phyloP scores from a whole-genome alignment of 2,888 invertebrate species.

The Tetanocera ferruginea region DNA sequence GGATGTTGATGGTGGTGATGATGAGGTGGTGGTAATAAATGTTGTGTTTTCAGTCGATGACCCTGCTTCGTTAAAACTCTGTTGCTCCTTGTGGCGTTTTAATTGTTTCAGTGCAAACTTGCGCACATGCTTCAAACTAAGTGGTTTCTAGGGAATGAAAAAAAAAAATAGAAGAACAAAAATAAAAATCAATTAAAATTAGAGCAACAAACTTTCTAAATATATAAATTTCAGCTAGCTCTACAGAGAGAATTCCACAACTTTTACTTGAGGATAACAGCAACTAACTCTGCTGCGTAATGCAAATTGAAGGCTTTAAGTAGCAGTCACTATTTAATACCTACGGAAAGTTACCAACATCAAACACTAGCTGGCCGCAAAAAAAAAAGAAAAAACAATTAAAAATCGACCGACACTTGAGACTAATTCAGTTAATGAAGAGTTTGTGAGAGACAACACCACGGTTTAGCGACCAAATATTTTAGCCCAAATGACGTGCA shows the following conservation, averaged over 20 bases:
- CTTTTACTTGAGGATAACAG: not conserved
- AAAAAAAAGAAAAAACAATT: not conserved
- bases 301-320: not conserved
- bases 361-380: not conserved
- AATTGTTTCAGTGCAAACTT: conserved; percentile 57
- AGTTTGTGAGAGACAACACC: conserved; percentile 44
- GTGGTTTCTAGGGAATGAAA: conserved; percentile 52
- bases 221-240: not conserved
- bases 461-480: conserved; percentile 31
- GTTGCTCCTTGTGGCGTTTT: conserved; percentile 50
- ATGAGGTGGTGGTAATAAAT: conserved; percentile 26
- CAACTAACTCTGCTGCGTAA: not conserved
- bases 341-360: not conserved
- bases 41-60: conserved; percentile 8
- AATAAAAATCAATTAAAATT: conserved; percentile 19
- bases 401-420: not conserved
- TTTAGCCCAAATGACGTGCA: not conserved
- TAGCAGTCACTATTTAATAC: not conserved
- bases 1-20: not conserved
- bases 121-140: conserved; percentile 55
- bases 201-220: conserved; percentile 4
- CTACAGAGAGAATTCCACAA: not conserved
- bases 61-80: not conserved
- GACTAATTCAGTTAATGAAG: conserved; percentile 18
- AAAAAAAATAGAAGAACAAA: conserved; percentile 19